Percentiles rank a stretch among this genome's conserved stretches.
Conservation (phyloP, 1,140 invertebrate species). For the Penaeus indicus region DNA sequence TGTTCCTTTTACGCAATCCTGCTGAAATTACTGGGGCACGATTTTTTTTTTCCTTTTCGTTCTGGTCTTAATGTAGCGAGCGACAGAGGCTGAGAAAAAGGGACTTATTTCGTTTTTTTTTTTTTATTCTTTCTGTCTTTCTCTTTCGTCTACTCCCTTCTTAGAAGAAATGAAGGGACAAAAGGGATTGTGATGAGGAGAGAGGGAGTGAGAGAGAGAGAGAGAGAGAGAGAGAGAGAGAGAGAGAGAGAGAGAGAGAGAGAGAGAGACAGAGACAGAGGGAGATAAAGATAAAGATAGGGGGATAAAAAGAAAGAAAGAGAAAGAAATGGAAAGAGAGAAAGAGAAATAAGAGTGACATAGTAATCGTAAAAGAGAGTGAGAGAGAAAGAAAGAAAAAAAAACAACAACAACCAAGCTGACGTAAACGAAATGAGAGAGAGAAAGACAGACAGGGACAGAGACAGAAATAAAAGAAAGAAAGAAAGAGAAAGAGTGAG, state of each 20-base stretch:
- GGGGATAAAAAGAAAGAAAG: neutral
- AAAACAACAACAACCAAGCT: neutral
- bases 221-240: neutral
- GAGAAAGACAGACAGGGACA: neutral
- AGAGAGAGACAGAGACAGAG: neutral
- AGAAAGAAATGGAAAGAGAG: too few species aligned
- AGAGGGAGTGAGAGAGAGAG: neutral
- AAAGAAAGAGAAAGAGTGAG: too few species aligned
- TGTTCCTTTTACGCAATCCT: slow-evolving; percentile 4
- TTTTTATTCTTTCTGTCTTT: too few species aligned
- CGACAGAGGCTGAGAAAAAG: too few species aligned
- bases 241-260: neutral
- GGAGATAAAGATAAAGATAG: neutral
- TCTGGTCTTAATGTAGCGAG: too few species aligned
- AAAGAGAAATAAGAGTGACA: too few species aligned
- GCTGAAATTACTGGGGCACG: neutral
- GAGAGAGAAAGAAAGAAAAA: too few species aligned
- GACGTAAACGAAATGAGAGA: neutral
- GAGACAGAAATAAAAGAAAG: too few species aligned
- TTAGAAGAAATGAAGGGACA: neutral
- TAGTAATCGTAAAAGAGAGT: too few species aligned
- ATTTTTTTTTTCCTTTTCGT: too few species aligned
- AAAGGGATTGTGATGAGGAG: neutral
- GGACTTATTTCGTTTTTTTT: neutral
- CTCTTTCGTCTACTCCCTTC: neutral